These are phyloP conservation scores for Falco peregrinus DNA, from an alignment of 2,797 vertebrate species.

Conservation along the genomic window DNA sequence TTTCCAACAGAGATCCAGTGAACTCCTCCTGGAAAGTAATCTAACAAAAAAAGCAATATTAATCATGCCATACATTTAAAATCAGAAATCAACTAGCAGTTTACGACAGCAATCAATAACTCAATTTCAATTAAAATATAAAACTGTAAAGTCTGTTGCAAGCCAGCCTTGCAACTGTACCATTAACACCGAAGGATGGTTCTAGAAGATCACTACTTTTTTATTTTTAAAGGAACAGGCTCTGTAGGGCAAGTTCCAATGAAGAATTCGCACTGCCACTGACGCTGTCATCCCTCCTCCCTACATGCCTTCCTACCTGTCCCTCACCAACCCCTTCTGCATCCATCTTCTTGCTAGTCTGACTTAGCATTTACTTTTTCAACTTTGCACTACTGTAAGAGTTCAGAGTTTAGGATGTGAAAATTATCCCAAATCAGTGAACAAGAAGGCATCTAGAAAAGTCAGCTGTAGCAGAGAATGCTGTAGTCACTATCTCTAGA, in stretches of 20 bases:
- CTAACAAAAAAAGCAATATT: slow-evolving; percentile 70
- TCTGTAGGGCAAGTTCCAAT: background rate
- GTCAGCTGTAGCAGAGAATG: background rate
- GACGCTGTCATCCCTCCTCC: background rate
- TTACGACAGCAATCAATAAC: background rate
- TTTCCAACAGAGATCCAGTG: slow-evolving; percentile 96
- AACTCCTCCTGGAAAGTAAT: slow-evolving; percentile 90
- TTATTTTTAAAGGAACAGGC: background rate
- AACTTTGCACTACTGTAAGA: background rate
- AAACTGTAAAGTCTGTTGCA: background rate
- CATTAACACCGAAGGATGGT: background rate
- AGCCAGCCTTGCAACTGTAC: background rate
- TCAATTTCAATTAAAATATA: background rate
- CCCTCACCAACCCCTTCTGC: background rate
- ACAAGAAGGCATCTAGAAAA: background rate
- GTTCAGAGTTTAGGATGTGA: background rate
- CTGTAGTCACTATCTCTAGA: background rate
- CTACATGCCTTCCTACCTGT: background rate
- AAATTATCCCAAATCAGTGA: background rate
- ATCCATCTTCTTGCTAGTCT: background rate
- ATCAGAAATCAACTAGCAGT: background rate
- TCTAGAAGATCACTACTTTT: background rate
- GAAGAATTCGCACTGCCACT: background rate
- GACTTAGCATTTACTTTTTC: background rate
- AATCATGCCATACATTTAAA: background rate